phyloP scores from a whole-genome alignment of 2,797 vertebrate genomes.

The Trematocara caparti region DNA sequence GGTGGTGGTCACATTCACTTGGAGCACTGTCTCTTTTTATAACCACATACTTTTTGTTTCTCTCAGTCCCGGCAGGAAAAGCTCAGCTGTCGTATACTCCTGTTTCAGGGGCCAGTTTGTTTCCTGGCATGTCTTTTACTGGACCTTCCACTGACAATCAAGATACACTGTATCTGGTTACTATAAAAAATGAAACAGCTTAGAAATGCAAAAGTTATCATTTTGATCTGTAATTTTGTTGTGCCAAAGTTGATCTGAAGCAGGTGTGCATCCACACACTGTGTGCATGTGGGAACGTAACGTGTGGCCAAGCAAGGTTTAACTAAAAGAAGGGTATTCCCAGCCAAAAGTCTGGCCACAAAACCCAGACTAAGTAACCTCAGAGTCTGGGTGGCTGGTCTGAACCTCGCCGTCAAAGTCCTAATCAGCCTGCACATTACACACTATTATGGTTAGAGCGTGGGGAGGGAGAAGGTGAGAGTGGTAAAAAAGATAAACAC shows the following conservation, averaged over 20 bases:
- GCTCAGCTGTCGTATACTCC: conserved; percentile 38
- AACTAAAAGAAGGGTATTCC: conserved; percentile 56
- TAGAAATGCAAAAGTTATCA: conserved; percentile 1
- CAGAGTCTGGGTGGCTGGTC: conserved; percentile 70
- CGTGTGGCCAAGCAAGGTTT: conserved; percentile 43
- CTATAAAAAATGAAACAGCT: background rate
- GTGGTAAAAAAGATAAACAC: background rate
- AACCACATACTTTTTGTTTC: conserved; percentile 17
- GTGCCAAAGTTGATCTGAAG: conserved; percentile 22
- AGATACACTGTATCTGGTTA: background rate
- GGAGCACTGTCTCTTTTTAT: conserved; percentile 8
- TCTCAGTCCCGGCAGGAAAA: background rate
- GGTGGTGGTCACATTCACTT: conserved; percentile 6
- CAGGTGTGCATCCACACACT: conserved; percentile 22
- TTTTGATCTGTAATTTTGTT: background rate
- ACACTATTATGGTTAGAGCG: conserved; percentile 56
- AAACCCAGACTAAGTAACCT: conserved; percentile 68
- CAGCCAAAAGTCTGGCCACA: conserved; percentile 72
- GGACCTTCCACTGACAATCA: background rate
- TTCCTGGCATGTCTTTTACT: background rate
- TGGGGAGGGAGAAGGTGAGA: conserved; percentile 7
- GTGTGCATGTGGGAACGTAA: conserved; percentile 46
- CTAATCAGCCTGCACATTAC: conserved; percentile 67
- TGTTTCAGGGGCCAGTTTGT: conserved; percentile 11
- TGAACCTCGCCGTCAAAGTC: conserved; percentile 57